Base-by-base conservation (phyloP, 1,140 invertebrate genomes). In the Vanessa tameamea region DNA sequence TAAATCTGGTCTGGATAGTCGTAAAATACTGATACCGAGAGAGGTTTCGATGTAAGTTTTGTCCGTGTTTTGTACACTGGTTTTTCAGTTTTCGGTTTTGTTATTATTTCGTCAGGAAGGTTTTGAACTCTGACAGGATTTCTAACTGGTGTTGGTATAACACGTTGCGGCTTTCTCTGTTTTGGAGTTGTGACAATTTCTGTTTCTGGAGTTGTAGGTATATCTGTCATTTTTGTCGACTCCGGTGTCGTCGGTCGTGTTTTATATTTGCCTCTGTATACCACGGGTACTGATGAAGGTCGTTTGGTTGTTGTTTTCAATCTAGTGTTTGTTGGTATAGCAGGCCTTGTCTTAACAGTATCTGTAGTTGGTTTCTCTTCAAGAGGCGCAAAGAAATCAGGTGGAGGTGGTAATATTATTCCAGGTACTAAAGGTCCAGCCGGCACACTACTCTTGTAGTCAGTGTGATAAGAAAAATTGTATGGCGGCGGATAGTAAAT, bases 401-500 rank as follows among this genome's bases (percentile, higher is more conserved):
- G 96, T 0, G 97, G 97, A 1, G 97, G 97, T 5, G 97, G 97
- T 47, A 98, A 88, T 15, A 98, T 96, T 61, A 98, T 97, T 23
- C 97, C 97, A 4, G 97, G 97, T 6, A 97, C 97, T 59, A 98
- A 87, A 0, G 97, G 97, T 65, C 97, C 97, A 0, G 97, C 96
- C 15, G 96, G 96, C 50, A 97, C 96, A 20, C 92, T 93, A 43
- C 95, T 96, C 1, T 95, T 94, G 87, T 97, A 97, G 82, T 97
- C 96, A 80, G 94, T 95, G 75, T 94, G 94, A 88, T 97, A 98
- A 72, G 95, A 95, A 92, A 97, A 98, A 90, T 96, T 97, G 92
- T 98, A 97, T 2, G 96, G 96, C 79, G 97, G 97, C 73, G 97
- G 97, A 94, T 98, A 97, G 83, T 97, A 98, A 16, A 98, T 95